phyloP scores from a whole-genome alignment of 2,888 invertebrate genomes.

The Ferrisia virgata region DNA sequence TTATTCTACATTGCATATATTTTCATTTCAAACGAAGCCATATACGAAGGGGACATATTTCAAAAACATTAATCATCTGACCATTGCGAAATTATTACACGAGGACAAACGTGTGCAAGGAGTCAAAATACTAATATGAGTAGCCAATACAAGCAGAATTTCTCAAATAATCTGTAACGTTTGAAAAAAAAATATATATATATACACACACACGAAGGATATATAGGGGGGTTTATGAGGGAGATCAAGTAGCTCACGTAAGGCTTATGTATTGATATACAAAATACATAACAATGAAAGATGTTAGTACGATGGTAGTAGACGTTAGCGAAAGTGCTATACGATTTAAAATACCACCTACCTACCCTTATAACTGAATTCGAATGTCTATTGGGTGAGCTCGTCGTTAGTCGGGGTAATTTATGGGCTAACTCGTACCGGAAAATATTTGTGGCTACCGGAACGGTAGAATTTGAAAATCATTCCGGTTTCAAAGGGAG shows the following conservation, averaged over 20 bases:
- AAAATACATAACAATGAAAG: background rate
- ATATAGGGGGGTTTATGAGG: no score
- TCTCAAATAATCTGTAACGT: no score
- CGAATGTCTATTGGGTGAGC: background rate
- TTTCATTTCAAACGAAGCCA: background rate
- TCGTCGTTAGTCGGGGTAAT: background rate
- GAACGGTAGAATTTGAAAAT: background rate
- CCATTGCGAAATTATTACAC: background rate
- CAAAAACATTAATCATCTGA: background rate
- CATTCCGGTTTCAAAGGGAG: background rate
- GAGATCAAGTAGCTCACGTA: no score
- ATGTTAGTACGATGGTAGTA: background rate
- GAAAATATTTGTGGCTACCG: background rate
- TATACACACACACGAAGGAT: no score
- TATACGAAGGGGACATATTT: background rate
- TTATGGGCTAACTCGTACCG: background rate
- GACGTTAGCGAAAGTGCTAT: background rate
- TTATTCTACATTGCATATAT: background rate
- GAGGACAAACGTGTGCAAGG: background rate
- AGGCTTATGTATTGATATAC: background rate
- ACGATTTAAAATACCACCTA: no score
- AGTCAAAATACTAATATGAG: background rate
- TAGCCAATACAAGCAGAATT: no score
- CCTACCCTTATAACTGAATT: no score
- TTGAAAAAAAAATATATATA: no score